Base-by-base conservation (phyloP, 2,113 vertebrate genomes). In the Panthera leo region DNA sequence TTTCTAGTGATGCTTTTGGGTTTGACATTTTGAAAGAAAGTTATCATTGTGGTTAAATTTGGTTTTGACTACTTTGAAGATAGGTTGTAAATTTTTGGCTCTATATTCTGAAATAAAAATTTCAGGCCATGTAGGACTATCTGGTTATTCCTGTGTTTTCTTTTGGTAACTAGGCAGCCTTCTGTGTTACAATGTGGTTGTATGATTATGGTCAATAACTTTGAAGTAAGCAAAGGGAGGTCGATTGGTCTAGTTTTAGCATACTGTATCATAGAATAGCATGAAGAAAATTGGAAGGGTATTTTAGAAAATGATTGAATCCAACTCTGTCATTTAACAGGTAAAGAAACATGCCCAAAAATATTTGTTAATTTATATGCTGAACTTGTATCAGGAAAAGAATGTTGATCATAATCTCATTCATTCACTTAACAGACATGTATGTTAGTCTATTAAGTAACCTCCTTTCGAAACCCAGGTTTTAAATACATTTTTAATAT, bases 21-120 rank as follows among this genome's bases (percentile, higher is more conserved):
- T 78, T 95, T 97, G 92, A 91, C 78, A 93, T 93, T 95, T 98
- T 95, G 58, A 94, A 96, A 94, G 83, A 89, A 95, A 89, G 29
- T 55, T 97, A 82, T 71, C 83, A 88, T 80, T 95, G 29, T 93
- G 87, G 27, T 97, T 48, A 89, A 58, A 85, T 92, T 93, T 82
- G 65, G 11, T 91, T 95, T 93, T 85, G 71, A 91, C 65, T 82
- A 14, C 55, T 91, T 96, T 96, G 48, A 79, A 97, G 67, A 94
- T 79, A 92, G 61, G 42, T 88, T 85, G 65, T 89, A 86, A 91
- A 93, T n/a, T 85, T 84, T 93, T 65, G 70, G 29, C 73, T 88
- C 16, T 71, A 4, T 88, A 55, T 89, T 85, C 29, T 96, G n/a
- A 98, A 92, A 67, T 95, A 83, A 82, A 91, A 94, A 55, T 89